These are phyloP conservation scores for Gibbula magus DNA, from an alignment of 2,888 invertebrate species.

Conservation along the genomic window DNA sequence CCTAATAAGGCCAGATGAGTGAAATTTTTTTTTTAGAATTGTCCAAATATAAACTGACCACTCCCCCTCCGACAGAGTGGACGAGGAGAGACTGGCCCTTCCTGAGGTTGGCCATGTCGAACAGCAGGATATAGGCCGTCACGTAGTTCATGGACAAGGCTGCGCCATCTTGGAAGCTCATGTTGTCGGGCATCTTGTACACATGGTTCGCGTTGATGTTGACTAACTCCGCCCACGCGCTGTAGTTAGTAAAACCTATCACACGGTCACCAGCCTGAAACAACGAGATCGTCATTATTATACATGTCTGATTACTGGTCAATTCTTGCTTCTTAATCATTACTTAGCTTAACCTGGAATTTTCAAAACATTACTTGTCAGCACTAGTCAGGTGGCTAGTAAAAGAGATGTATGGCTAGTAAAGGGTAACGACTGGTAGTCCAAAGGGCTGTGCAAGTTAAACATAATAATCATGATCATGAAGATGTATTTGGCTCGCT, in stretches of 20 bases:
- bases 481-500: no score
- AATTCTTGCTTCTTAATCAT: no score
- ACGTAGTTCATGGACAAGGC: conserved; percentile 91
- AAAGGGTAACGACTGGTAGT: no score
- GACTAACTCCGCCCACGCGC: conserved; percentile 91
- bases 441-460: no score
- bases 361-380: no score
- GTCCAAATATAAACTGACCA: conserved; percentile 79
- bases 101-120: conserved; percentile 86
- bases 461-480: no score
- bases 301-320: no score
- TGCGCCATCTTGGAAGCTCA: conserved; percentile 86
- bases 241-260: conserved; percentile 88
- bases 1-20: no score
- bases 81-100: conserved; percentile 88
- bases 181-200: conserved; percentile 84
- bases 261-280: conserved; percentile 78
- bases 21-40: no score
- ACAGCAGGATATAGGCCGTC: conserved; percentile 89
- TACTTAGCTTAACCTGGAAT: no score
- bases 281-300: background rate
- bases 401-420: no score
- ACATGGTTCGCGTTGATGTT: conserved; percentile 85
- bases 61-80: conserved; percentile 91
- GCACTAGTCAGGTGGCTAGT: no score